A percentile compares a stretch with the other conserved stretches of the same genome.
phyloP scores from a whole-genome alignment of 1,140 invertebrate species.

The Physella acuta region DNA sequence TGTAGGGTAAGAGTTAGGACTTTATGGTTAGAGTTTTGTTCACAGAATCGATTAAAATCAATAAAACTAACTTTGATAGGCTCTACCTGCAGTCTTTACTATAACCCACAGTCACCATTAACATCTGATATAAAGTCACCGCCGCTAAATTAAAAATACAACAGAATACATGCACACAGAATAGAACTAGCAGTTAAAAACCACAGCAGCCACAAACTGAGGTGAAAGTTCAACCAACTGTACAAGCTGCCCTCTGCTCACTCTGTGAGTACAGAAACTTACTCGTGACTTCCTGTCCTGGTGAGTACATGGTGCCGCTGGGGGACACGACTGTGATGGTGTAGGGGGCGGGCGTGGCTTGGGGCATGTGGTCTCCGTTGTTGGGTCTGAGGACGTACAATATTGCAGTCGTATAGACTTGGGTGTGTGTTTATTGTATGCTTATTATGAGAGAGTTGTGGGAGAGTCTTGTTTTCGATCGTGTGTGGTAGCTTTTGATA shows the following conservation, averaged over 20 bases:
- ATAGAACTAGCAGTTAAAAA: neutral
- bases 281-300: constrained; percentile 13
- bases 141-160: neutral
- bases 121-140: neutral
- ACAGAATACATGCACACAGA: neutral
- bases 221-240: neutral
- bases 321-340: constrained; percentile 17
- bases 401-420: neutral
- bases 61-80: too few relatives aligned
- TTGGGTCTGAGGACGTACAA: constrained; percentile 2
- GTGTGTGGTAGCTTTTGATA: too few relatives aligned
- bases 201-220: neutral
- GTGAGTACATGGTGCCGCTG: neutral
- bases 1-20: too few relatives aligned
- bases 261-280: neutral
- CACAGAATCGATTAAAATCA: too few relatives aligned
- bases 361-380: constrained; percentile 2
- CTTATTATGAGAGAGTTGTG: neutral
- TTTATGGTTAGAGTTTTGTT: too few relatives aligned
- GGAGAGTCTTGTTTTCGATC: too few relatives aligned
- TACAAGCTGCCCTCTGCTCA: neutral
- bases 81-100: too few relatives aligned
- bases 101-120: neutral
- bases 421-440: neutral
- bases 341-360: constrained; percentile 1